phyloP scores from a whole-genome alignment of 2,113 vertebrate genomes.

The Atlantisia rogersi region DNA sequence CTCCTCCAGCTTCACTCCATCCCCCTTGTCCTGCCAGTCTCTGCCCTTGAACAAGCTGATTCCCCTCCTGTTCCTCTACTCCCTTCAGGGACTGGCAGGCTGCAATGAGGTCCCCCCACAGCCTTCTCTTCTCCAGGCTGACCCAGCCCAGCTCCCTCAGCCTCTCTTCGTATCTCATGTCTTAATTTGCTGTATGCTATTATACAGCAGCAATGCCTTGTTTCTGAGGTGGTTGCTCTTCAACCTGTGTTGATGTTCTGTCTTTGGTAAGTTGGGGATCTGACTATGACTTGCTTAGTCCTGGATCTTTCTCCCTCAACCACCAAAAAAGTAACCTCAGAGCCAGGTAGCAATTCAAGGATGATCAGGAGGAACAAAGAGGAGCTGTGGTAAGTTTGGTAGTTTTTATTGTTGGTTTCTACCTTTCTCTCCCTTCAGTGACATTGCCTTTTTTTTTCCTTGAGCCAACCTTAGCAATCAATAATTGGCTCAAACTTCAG shows the following conservation, averaged over 20 bases:
- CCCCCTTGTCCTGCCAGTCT: too few relatives aligned
- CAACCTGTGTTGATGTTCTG: not conserved
- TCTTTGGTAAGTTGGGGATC: not conserved
- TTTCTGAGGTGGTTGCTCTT: not conserved
- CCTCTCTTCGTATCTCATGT: too few relatives aligned
- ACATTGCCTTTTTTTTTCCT: not conserved
- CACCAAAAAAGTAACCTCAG: not conserved
- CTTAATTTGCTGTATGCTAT: too few relatives aligned
- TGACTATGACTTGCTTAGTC: not conserved
- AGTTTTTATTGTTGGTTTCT: conserved; percentile 22
- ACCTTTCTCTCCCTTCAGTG: not conserved
- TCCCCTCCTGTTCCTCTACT: too few relatives aligned
- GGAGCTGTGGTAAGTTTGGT: not conserved
- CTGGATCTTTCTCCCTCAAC: not conserved
- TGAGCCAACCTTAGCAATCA: not conserved
- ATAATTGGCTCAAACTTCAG: conserved; percentile 53
- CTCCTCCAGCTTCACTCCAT: too few relatives aligned
- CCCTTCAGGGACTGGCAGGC: too few relatives aligned
- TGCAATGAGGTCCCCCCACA: too few relatives aligned
- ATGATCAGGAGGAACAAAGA: not conserved
- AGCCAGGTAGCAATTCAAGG: not conserved
- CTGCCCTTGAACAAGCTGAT: too few relatives aligned
- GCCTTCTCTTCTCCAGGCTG: too few relatives aligned
- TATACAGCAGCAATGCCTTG: not conserved
- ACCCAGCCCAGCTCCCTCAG: too few relatives aligned